Percentiles rank a stretch among this genome's conserved stretches.
These are phyloP conservation scores for Lasiurus borealis DNA, from an alignment of 2,113 vertebrate species.

Conservation along the genomic window DNA sequence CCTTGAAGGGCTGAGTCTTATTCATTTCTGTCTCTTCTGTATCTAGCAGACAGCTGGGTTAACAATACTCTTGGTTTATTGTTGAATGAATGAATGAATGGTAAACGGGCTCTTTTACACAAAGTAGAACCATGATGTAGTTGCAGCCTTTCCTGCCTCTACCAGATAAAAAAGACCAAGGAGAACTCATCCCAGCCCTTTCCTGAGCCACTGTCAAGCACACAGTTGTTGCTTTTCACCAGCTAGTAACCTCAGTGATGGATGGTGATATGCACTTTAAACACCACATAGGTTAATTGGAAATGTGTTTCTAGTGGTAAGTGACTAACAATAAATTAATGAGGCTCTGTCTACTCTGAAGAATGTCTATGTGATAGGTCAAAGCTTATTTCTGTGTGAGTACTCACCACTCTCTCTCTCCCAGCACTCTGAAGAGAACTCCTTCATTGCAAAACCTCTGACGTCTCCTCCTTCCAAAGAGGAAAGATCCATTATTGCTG, in stretches of 20 bases:
- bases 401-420: neutral
- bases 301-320: neutral
- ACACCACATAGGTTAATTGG: neutral
- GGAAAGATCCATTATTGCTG: neutral
- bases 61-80: neutral
- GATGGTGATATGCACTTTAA: neutral
- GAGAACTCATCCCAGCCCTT: neutral
- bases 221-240: neutral
- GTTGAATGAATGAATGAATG: neutral
- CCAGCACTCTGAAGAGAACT: neutral
- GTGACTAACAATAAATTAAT: slow-evolving; percentile 6
- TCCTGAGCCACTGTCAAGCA: neutral
- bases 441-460: neutral
- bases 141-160: neutral
- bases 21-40: neutral
- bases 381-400: neutral
- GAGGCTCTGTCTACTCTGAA: neutral
- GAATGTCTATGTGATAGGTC: neutral
- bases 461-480: neutral
- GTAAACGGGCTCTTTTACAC: neutral
- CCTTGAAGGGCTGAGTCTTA: neutral
- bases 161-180: too few relatives aligned
- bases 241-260: neutral
- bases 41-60: neutral
- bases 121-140: neutral